Evolutionary conservation across 2,797 vertebrate species (phyloP), one percentile per base, ranked within the genome.

Genomic region (Thaleichthys pacificus): DNA sequence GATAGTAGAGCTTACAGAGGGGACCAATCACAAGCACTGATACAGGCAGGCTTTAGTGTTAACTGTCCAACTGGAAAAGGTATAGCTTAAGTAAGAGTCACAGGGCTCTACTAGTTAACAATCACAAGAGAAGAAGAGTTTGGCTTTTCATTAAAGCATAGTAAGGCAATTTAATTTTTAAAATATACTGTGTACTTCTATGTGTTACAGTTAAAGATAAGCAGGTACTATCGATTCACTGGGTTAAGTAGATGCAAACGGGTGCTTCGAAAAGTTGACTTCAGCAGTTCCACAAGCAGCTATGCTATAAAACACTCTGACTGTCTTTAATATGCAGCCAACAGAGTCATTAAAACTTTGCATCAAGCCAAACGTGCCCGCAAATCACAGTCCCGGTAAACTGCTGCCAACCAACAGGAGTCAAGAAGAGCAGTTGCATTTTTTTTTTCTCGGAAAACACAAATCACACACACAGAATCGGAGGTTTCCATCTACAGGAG

Each of bases 81-180:
- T 32, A 51, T 77, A 78, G 80, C 64, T 71, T 38, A 79, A 47
- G 82, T 62, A 77, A 80, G 74, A 77, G 76, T 85, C 76, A 86
- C 80, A 85, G 81, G 80, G 77, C 81, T 85, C 77, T 71, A 68
- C 19, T 80, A 64, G 81, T 85, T 89, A 89, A 89, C 85, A 87
- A 17, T 83, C 73, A 87, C 74, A 78, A 35, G 68, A 66, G 65
- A 84, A 71, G 17, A 51, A 26, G 74, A 75, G 73, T 77, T 82
- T 73, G 76, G 84, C 81, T 84, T 57, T 75, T 82, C 42, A 76
- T 85, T 84, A 77, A 85, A 86, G 79, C 57, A 70, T 68, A 84
- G 77, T 74, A 83, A 89, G 78, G 74, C 57, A 80, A 80, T 22
- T 24, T 60, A 1, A 24, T 24, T 60, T 22, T 2, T 60, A 24